These are phyloP conservation scores for Nasonia vitripennis DNA, from an alignment of 1,140 invertebrate genomes.

Conservation along the genomic window DNA sequence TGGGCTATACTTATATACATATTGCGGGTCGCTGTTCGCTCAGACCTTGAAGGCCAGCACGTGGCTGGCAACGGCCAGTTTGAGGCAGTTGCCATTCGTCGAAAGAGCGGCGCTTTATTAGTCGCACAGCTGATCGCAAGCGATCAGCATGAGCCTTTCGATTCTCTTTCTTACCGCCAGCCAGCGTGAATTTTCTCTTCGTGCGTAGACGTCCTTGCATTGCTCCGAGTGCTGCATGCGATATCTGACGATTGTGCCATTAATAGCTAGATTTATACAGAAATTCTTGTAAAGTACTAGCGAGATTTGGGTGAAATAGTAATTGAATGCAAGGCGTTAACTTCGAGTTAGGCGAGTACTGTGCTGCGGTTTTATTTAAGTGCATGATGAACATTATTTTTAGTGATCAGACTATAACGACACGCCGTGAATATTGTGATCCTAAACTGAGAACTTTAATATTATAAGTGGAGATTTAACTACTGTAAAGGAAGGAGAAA, in stretches of 20 bases:
- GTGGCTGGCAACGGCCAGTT: conserved; percentile 27
- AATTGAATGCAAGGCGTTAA: too few relatives aligned
- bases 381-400: neutral
- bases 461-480: neutral
- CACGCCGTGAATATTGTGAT: neutral
- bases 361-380: too few relatives aligned
- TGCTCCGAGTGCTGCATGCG: neutral
- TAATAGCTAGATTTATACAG: too few relatives aligned
- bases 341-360: too few relatives aligned
- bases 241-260: neutral
- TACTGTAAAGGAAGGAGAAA: neutral
- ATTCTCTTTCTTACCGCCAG: neutral
- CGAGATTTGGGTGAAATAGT: too few relatives aligned
- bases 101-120: conserved; percentile 32
- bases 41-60: conserved; percentile 25
- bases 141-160: neutral
- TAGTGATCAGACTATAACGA: neutral
- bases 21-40: conserved; percentile 9
- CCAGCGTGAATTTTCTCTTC: neutral
- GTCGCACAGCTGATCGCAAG: conserved; percentile 18
- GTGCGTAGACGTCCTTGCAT: neutral
- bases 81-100: conserved; percentile 53
- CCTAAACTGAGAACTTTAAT: neutral
- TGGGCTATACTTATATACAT: neutral
- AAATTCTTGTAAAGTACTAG: too few relatives aligned